Percentiles rank a stretch among this genome's conserved stretches.
Evolutionary conservation across 2,113 vertebrate genomes (phyloP).

Genomic region (Spea multiplicata): DNA sequence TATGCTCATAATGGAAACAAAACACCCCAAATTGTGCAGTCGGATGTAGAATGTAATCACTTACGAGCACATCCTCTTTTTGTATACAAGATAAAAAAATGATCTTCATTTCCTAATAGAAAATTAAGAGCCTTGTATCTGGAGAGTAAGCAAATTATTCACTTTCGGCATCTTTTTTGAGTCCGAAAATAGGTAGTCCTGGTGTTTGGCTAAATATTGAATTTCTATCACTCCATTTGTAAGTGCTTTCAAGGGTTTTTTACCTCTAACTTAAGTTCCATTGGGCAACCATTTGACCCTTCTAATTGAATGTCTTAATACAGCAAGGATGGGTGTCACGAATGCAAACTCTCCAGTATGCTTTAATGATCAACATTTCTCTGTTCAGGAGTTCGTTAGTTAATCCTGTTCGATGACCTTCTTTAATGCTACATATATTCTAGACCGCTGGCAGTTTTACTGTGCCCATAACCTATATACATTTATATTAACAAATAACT

Average conservation of each 20-base stretch:
- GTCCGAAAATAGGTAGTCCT: background rate
- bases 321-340: too few species aligned
- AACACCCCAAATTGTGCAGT: slow-evolving; percentile 4
- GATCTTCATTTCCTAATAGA: background rate
- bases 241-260: background rate
- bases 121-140: background rate
- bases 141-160: background rate
- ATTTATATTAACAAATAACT: too few species aligned
- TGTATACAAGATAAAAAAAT: background rate
- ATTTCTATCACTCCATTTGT: background rate
- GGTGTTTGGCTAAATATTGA: background rate
- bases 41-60: slow-evolving; percentile 17
- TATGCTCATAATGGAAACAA: slow-evolving; percentile 16
- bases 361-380: too few species aligned
- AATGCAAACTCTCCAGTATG: too few species aligned
- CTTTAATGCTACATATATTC: too few species aligned
- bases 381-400: too few species aligned
- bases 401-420: too few species aligned
- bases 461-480: too few species aligned
- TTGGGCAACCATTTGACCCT: too few species aligned
- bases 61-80: background rate
- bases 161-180: background rate
- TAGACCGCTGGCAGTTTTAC: too few species aligned
- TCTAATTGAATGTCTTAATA: too few species aligned
- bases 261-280: too few species aligned